phyloP scores from a whole-genome alignment of 1,140 invertebrate genomes.

The Vollenhovia emeryi region DNA sequence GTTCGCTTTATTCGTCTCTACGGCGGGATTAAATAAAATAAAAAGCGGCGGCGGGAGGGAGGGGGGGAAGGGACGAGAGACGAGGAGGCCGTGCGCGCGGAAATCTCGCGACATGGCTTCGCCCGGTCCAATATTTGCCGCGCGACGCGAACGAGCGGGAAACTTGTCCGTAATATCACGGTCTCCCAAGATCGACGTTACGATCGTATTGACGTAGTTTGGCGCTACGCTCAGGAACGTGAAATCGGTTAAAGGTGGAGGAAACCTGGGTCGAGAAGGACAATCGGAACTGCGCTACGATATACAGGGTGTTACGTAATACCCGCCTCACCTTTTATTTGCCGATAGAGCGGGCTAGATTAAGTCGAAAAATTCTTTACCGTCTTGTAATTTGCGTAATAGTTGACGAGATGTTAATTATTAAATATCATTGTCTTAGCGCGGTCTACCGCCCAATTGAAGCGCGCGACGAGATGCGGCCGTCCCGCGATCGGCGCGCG shows the following conservation, averaged over 20 bases:
- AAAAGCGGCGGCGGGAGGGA: conserved; percentile 41
- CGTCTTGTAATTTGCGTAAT: too few species aligned
- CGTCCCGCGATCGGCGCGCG: too few species aligned
- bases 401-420: too few species aligned
- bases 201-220: background rate
- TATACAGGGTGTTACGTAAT: too few species aligned
- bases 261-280: background rate
- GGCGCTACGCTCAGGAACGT: background rate
- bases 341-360: too few species aligned
- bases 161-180: conserved; percentile 25
- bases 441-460: too few species aligned
- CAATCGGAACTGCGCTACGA: background rate
- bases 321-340: too few species aligned
- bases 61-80: background rate
- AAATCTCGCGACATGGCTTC: background rate
- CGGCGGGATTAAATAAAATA: conserved; percentile 60
- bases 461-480: too few species aligned
- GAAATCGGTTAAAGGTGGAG: background rate
- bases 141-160: conserved; percentile 1
- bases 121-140: conserved; percentile 27
- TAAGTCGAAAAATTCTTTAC: too few species aligned
- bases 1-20: conserved; percentile 58
- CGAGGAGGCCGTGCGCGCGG: background rate
- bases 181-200: conserved; percentile 4
- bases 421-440: too few species aligned